A percentile compares a stretch with the other conserved stretches of the same genome.
Conservation (phyloP, 1,140 invertebrate genomes). For the Artemia franciscana region DNA sequence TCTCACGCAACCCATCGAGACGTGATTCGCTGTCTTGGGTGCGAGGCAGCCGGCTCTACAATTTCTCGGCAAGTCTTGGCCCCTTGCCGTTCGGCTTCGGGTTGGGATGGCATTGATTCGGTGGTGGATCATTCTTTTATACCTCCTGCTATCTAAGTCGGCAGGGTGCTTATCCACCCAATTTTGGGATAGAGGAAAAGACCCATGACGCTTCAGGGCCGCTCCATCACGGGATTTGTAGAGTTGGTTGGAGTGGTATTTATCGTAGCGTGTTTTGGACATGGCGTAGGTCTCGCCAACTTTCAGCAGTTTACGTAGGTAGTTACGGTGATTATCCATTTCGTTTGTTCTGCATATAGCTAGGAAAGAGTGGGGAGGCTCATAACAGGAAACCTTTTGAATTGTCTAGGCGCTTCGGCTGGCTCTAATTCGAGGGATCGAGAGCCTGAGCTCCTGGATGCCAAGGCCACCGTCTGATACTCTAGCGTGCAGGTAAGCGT, state of each 20-base stretch:
- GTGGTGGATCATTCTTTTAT: background rate
- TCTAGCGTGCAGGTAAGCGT: too few relatives aligned
- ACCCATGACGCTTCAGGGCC: background rate
- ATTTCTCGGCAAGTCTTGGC: background rate
- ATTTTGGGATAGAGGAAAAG: background rate
- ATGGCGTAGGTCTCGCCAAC: background rate
- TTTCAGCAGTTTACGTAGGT: background rate
- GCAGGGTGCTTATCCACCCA: background rate
- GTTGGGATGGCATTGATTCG: background rate
- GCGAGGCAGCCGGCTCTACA: background rate
- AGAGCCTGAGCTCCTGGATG: too few relatives aligned
- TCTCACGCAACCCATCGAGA: background rate
- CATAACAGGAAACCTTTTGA: too few relatives aligned
- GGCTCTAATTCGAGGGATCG: too few relatives aligned
- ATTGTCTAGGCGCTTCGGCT: too few relatives aligned
- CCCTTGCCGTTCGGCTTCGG: background rate
- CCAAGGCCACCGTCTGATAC: too few relatives aligned
- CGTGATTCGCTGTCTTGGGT: background rate
- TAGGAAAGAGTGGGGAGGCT: too few relatives aligned
- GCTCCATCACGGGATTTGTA: background rate
- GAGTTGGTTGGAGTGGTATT: background rate
- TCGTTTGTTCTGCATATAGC: too few relatives aligned
- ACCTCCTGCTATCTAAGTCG: background rate
- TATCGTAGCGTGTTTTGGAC: background rate
- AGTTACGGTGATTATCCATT: background rate